Conservation (phyloP, 2,797 vertebrate genomes). For the Spheniscus humboldti region DNA sequence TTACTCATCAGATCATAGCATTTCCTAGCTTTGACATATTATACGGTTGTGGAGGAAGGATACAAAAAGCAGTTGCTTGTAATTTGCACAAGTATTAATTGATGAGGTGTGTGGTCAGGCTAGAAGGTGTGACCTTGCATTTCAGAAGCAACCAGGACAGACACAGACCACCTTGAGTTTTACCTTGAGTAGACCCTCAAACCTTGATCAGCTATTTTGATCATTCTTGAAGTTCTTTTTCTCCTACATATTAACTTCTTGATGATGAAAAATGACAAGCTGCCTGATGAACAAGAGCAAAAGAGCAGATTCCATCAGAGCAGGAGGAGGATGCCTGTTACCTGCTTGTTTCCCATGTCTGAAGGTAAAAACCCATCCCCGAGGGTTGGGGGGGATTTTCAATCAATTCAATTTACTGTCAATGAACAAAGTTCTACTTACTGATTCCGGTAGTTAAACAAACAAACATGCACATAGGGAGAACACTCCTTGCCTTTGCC, state of each 20-base stretch:
- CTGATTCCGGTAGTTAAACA: background rate
- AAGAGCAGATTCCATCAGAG: background rate
- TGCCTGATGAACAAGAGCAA: background rate
- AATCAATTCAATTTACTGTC: background rate
- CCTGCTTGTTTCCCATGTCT: background rate
- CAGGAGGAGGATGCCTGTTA: background rate
- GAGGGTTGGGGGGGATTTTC: background rate
- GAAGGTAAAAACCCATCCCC: background rate
- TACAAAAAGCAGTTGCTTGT: background rate
- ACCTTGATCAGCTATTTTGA: background rate
- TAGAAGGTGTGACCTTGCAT: background rate
- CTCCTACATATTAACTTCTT: accelerated
- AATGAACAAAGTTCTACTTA: background rate
- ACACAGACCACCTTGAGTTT: background rate
- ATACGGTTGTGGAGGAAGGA: background rate
- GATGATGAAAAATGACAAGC: background rate
- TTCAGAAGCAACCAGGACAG: background rate
- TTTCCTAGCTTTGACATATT: background rate
- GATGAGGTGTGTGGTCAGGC: background rate
- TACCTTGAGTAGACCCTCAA: background rate
- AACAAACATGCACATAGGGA: background rate
- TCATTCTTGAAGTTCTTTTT: background rate
- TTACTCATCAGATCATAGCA: background rate
- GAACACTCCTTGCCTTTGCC: background rate
- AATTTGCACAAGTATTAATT: background rate